phyloP scores from a whole-genome alignment of 30 jellyfish, hydroid and myxozoan genomes.

The Sanderia malayensis region DNA sequence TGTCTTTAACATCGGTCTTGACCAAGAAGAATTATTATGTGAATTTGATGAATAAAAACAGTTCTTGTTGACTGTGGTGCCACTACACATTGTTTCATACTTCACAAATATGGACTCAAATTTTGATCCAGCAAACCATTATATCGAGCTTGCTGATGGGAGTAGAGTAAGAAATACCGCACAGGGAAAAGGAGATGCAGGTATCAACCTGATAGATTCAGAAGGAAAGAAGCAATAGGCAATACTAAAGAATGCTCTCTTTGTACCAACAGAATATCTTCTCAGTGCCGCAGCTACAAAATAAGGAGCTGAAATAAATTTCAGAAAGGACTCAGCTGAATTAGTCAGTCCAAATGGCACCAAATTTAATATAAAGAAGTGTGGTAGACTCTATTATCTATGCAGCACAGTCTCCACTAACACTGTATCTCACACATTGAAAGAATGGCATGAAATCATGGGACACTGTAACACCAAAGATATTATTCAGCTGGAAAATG shows the following conservation, averaged over 20 bases:
- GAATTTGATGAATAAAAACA: slow-evolving; percentile 6
- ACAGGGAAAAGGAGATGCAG: slow-evolving; percentile 28
- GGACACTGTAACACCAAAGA: slow-evolving; percentile 63
- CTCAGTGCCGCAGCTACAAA: slow-evolving; percentile 55
- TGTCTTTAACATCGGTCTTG: slow-evolving; percentile 16
- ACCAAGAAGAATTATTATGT: slow-evolving; percentile 1
- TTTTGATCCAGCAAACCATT: slow-evolving; percentile 29
- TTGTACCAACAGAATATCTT: slow-evolving; percentile 41
- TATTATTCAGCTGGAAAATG: slow-evolving; percentile 46
- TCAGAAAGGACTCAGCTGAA: neutral
- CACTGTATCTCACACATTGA: slow-evolving; percentile 1
- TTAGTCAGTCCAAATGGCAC: slow-evolving; percentile 27
- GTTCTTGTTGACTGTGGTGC: slow-evolving; percentile 57
- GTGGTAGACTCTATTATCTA: slow-evolving; percentile 33
- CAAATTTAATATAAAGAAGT: slow-evolving; percentile 25
- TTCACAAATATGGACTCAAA: slow-evolving; percentile 9
- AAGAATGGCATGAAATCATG: slow-evolving; percentile 46
- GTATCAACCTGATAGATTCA: slow-evolving; percentile 5
- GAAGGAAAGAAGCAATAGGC: neutral
- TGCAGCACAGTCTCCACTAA: slow-evolving; percentile 11
- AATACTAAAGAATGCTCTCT: slow-evolving; percentile 8
- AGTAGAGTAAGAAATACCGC: slow-evolving; percentile 29
- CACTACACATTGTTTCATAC: slow-evolving; percentile 19
- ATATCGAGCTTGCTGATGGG: slow-evolving; percentile 57
- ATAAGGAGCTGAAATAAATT: slow-evolving; percentile 33